A percentile compares a stretch with the other conserved stretches of the same genome.
Evolutionary conservation across 2,797 vertebrate genomes (phyloP).

Genomic region (Rhinella marina): DNA sequence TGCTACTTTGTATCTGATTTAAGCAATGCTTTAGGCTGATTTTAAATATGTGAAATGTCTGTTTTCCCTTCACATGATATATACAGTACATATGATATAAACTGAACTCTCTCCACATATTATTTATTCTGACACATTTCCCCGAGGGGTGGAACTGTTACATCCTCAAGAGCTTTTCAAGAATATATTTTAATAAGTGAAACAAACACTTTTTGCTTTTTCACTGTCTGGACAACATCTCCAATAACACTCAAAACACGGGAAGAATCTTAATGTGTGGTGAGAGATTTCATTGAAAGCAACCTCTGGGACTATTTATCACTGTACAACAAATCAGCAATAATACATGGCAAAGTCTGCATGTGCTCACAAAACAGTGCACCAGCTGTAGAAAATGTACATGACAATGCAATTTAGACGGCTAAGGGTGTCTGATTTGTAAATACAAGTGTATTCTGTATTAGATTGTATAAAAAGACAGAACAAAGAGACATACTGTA

Average conservation of each 20-base stretch:
- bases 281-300: conserved; percentile 38
- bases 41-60: conserved; percentile 43
- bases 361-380: neutral
- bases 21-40: conserved; percentile 29
- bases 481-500: neutral
- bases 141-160: conserved; percentile 17
- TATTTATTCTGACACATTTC: conserved; percentile 44
- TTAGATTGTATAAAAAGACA: neutral
- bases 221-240: conserved; percentile 40
- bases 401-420: conserved; percentile 27
- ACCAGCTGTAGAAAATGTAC: conserved; percentile 11
- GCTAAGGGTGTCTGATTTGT: neutral
- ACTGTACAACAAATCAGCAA: conserved; percentile 33
- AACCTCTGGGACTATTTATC: conserved; percentile 44
- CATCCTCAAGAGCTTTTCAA: conserved; percentile 47
- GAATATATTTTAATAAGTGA: conserved; percentile 50
- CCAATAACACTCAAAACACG: conserved; percentile 30
- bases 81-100: conserved; percentile 22
- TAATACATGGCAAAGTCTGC: conserved; percentile 3
- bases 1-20: conserved; percentile 21
- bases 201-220: conserved; percentile 48
- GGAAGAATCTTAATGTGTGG: conserved; percentile 37
- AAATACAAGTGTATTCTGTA: neutral
- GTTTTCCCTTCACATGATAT: conserved; percentile 33
- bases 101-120: conserved; percentile 16